Percentiles rank a stretch among this genome's conserved stretches.
Conservation (phyloP, 2,888 invertebrate species). For the Clepsis dumicolana region DNA sequence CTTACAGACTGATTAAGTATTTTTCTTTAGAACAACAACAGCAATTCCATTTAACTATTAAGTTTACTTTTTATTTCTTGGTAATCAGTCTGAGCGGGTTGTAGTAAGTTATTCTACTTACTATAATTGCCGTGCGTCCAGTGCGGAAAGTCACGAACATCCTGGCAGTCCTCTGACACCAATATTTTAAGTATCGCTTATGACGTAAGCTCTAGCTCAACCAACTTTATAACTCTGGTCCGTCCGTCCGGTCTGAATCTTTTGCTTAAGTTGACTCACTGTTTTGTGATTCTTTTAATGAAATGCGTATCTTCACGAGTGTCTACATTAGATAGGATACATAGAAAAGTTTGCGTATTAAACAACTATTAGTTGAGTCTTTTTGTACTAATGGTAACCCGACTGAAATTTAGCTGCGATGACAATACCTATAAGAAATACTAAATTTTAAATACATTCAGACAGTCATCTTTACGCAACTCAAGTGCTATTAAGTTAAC, state of each 20-base stretch:
- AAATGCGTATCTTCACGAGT: not conserved
- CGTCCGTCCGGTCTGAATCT: slow-evolving; percentile 19
- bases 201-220: slow-evolving; percentile 27
- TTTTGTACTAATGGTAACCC: not conserved
- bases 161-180: slow-evolving; percentile 24
- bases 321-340: not conserved
- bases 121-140: not conserved
- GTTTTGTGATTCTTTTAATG: slow-evolving; percentile 2
- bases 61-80: too few species aligned
- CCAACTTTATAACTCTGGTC: slow-evolving; percentile 18
- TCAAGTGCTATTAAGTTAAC: slow-evolving; percentile 23
- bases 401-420: not conserved
- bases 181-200: slow-evolving; percentile 17
- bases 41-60: too few species aligned
- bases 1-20: not conserved
- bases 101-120: not conserved
- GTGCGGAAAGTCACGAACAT: slow-evolving; percentile 14
- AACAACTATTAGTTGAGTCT: not conserved
- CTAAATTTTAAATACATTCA: slow-evolving; percentile 15
- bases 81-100: too few species aligned
- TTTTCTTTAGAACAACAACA: too few species aligned
- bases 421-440: not conserved
- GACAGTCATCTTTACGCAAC: slow-evolving; percentile 25
- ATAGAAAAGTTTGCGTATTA: not conserved
- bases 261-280: slow-evolving; percentile 9